Conservation (phyloP, 2,888 invertebrate species). For the Priocnemis perturbator region DNA sequence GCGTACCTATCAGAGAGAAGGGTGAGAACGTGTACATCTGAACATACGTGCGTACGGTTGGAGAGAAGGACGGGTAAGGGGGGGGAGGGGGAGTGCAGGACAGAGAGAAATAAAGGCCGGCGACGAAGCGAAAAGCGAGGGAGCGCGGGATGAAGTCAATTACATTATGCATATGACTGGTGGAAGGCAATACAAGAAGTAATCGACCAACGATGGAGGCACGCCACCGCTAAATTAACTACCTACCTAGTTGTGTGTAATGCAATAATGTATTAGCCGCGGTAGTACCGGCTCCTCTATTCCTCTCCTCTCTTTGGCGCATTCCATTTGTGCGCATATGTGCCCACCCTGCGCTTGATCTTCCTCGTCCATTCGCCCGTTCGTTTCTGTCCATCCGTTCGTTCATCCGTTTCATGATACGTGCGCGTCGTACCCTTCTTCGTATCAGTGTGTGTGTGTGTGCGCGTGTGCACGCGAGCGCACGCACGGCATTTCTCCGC, state of each 20-base stretch:
- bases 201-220: constrained; percentile 63
- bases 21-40: background rate
- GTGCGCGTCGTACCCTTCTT: background rate
- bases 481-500: constrained; percentile 1
- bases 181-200: constrained; percentile 70
- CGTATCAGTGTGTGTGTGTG: too few species aligned
- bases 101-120: constrained; percentile 42
- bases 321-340: background rate
- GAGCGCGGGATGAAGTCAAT: constrained; percentile 69
- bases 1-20: background rate
- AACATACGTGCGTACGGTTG: too few species aligned
- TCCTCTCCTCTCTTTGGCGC: constrained; percentile 21
- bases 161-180: constrained; percentile 73
- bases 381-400: constrained; percentile 3
- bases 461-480: background rate
- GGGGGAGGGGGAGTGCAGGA: constrained; percentile 36
- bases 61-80: background rate
- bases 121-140: constrained; percentile 56
- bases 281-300: constrained; percentile 17
- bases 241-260: constrained; percentile 70
- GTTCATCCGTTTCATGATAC: background rate
- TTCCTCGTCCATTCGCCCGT: constrained; percentile 27
- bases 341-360: constrained; percentile 9
- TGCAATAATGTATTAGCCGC: constrained; percentile 67
- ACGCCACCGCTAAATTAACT: constrained; percentile 72